Conservation (phyloP, 1,140 invertebrate genomes). For the Mya arenaria region DNA sequence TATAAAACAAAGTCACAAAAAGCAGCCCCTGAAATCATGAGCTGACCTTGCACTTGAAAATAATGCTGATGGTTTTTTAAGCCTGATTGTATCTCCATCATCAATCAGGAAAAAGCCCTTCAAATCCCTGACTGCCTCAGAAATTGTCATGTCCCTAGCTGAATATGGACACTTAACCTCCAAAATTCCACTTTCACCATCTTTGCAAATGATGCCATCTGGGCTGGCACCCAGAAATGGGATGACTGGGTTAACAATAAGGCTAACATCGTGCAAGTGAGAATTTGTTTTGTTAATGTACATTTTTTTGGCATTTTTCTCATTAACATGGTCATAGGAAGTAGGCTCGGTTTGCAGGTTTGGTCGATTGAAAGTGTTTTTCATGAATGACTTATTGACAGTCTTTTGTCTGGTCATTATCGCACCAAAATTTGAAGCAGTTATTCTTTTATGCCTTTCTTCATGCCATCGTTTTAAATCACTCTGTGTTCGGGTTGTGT, state of each 20-base stretch:
- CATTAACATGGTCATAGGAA: not conserved
- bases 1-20: slow-evolving; percentile 33
- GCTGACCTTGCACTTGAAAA: slow-evolving; percentile 43
- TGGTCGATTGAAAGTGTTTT: not conserved
- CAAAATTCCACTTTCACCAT: slow-evolving; percentile 17
- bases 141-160: too few species aligned
- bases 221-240: slow-evolving; percentile 53
- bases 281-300: slow-evolving; percentile 5
- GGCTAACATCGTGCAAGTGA: slow-evolving; percentile 56
- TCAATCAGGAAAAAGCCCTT: too few species aligned
- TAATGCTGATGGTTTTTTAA: slow-evolving; percentile 22
- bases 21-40: slow-evolving; percentile 17
- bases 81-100: too few species aligned
- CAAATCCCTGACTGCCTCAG: too few species aligned
- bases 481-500: not conserved
- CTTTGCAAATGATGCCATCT: slow-evolving; percentile 53
- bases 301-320: slow-evolving; percentile 16
- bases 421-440: too few species aligned
- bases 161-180: too few species aligned
- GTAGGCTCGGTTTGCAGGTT: not conserved
- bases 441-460: too few species aligned
- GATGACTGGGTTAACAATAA: slow-evolving; percentile 48
- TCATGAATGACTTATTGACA: too few species aligned
- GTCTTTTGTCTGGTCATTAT: too few species aligned
- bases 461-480: not conserved